Conservation (phyloP, 2,113 vertebrate genomes). For the Dendrocopos noguchii region DNA sequence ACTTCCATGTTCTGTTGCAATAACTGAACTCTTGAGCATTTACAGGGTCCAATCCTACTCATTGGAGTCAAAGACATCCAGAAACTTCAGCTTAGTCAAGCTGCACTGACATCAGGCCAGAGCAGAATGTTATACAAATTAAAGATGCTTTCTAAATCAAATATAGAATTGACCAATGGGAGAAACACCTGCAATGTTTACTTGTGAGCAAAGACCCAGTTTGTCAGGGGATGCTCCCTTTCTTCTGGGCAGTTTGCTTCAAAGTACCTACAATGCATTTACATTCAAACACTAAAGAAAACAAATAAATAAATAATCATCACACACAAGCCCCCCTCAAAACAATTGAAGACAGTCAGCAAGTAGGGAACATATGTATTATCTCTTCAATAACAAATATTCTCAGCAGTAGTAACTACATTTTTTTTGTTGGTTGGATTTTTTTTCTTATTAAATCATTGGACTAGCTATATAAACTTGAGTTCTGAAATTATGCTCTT, state of each 20-base stretch:
- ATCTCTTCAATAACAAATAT: not conserved
- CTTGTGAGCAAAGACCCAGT: not conserved
- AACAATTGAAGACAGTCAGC: not conserved
- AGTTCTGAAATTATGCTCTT: not conserved
- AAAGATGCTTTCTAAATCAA: slow-evolving; percentile 7
- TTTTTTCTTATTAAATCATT: not conserved
- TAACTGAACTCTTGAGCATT: not conserved
- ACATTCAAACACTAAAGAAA: not conserved
- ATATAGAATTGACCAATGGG: not conserved
- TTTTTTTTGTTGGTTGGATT: not conserved
- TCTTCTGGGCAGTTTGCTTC: not conserved
- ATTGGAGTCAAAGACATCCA: not conserved
- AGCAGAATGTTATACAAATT: not conserved
- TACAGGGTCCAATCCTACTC: not conserved
- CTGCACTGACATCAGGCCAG: not conserved
- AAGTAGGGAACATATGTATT: not conserved
- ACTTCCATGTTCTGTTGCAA: not conserved
- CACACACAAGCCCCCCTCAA: not conserved
- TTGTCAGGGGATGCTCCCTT: not conserved
- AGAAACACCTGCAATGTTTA: not conserved
- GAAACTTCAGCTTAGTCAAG: not conserved
- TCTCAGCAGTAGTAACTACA: not conserved
- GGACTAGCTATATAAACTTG: not conserved
- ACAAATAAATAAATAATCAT: not conserved
- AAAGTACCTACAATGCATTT: not conserved